Evolutionary conservation across 1,140 invertebrate genomes (phyloP).

Genomic region (Eriosoma lanigerum): DNA sequence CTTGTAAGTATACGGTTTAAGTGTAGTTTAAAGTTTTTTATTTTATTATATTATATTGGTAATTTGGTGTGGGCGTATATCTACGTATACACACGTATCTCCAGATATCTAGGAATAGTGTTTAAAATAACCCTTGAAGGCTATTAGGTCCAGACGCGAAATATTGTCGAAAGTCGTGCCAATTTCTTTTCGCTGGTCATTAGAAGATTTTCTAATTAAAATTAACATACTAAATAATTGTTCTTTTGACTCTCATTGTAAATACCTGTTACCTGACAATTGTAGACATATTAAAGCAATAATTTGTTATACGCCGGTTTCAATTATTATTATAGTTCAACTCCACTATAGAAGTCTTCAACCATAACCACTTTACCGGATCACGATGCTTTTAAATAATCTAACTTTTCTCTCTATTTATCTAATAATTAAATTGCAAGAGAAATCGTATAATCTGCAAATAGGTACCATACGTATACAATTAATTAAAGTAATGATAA

Average conservation of each 20-base stretch:
- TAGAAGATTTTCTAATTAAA: not conserved
- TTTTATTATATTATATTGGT: slow-evolving; percentile 3
- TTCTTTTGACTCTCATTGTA: not conserved
- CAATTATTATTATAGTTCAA: too few relatives aligned
- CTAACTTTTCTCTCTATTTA: not conserved
- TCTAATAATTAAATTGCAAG: too few relatives aligned
- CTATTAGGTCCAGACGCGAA: not conserved
- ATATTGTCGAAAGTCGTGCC: slow-evolving; percentile 32
- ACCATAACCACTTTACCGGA: not conserved
- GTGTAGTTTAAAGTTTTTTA: not conserved
- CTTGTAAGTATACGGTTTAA: not conserved
- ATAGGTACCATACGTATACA: too few relatives aligned
- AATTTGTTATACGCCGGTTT: too few relatives aligned
- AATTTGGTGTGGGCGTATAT: not conserved
- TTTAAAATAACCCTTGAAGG: slow-evolving; percentile 37
- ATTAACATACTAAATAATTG: slow-evolving; percentile 11
- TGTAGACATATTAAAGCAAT: too few relatives aligned
- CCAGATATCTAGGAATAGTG: not conserved
- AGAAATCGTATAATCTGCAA: not conserved
- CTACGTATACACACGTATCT: not conserved
- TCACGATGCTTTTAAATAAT: not conserved
- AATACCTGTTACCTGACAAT: not conserved
- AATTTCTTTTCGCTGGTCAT: not conserved
- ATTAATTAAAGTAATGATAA: too few relatives aligned
- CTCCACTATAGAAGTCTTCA: not conserved